Evolutionary conservation across 2,113 vertebrate genomes (phyloP).

Genomic region (Stigmatopora nigra): DNA sequence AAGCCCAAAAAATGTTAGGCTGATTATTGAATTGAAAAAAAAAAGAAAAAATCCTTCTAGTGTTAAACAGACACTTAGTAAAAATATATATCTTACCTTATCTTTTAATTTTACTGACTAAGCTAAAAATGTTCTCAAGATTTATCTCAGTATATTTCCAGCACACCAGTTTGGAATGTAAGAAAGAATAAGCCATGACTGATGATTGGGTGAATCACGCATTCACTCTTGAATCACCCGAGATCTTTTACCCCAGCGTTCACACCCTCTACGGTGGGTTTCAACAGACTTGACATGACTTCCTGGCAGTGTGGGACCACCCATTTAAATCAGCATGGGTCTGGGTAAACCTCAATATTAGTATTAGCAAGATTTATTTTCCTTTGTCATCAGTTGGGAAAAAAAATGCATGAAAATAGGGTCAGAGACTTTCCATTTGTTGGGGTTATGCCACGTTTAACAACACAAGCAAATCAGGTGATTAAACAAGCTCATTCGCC

Average conservation of each 20-base stretch:
- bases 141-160: not conserved
- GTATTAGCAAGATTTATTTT: constrained; percentile 21
- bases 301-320: constrained; percentile 38
- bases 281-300: constrained; percentile 32
- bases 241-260: not conserved
- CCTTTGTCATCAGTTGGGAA: not conserved
- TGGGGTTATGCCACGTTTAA: too few species aligned
- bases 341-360: constrained; percentile 10
- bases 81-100: too few species aligned
- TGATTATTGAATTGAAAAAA: too few species aligned
- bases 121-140: too few species aligned
- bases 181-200: constrained; percentile 19
- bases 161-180: constrained; percentile 45
- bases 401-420: not conserved
- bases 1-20: too few species aligned
- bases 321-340: constrained; percentile 13
- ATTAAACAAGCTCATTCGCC: too few species aligned
- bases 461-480: too few species aligned
- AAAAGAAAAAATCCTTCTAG: too few species aligned
- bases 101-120: too few species aligned
- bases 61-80: too few species aligned
- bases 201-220: constrained; percentile 18
- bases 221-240: constrained; percentile 3
- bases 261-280: constrained; percentile 5
- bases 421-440: not conserved